phyloP scores from a whole-genome alignment of 2,113 vertebrate species.

The Cephalophus harveyi region DNA sequence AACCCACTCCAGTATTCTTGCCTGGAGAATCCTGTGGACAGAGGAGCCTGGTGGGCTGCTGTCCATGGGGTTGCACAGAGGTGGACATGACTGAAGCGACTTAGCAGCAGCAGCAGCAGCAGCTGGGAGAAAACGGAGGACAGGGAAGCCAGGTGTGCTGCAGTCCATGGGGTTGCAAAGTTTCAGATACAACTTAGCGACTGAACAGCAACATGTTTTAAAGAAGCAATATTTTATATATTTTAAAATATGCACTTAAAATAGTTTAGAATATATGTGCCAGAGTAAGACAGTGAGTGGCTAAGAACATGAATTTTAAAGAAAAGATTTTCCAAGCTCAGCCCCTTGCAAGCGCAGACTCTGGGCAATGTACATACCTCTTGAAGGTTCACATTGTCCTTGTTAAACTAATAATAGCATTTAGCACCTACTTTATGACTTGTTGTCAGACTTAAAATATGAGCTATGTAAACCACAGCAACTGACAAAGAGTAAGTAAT shows the following conservation, averaged over 20 bases:
- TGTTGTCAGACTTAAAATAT: not conserved
- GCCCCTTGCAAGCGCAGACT: not conserved
- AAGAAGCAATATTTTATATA: not conserved
- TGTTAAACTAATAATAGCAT: not conserved
- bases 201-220: not conserved
- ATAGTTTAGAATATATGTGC: not conserved
- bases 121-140: not conserved
- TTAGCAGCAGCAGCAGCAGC: not conserved
- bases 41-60: not conserved
- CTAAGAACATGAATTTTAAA: not conserved
- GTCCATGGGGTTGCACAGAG: not conserved
- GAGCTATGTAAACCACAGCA: not conserved
- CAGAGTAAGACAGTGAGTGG: not conserved
- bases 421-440: not conserved
- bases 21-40: not conserved
- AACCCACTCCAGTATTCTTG: not conserved
- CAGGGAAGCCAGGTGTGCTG: not conserved
- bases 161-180: not conserved
- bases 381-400: not conserved
- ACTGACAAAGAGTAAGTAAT: not conserved
- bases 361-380: not conserved
- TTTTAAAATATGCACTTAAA: not conserved
- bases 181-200: not conserved
- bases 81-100: rapidly evolving
- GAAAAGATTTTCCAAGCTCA: not conserved